Evolutionary conservation across 2,113 vertebrate species (phyloP).

Genomic region (Stomatorhinus ivindoensis): DNA sequence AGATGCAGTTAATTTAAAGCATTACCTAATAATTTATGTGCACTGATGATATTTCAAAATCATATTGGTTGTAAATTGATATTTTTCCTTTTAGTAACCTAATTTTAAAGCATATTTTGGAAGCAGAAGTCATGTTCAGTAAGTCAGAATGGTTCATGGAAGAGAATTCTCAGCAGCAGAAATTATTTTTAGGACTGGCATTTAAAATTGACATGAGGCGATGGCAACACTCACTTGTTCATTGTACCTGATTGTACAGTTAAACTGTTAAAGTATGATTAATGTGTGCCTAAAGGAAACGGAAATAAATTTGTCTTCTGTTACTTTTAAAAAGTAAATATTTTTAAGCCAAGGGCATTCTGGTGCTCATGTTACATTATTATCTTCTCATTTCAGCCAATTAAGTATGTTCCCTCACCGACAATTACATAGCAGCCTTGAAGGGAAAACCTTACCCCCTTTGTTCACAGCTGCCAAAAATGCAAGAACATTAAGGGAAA

Average conservation of each 20-base stretch:
- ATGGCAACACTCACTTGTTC: background rate
- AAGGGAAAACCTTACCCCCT: background rate
- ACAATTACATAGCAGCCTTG: constrained; percentile 15
- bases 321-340: background rate
- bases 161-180: background rate
- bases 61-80: background rate
- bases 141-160: background rate
- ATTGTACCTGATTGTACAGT: background rate
- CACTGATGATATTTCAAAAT: background rate
- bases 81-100: background rate
- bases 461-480: constrained; percentile 6
- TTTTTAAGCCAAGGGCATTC: constrained; percentile 18
- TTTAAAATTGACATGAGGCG: background rate
- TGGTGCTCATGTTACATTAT: constrained; percentile 13
- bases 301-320: constrained; percentile 8
- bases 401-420: constrained; percentile 1
- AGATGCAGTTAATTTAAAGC: too few relatives aligned
- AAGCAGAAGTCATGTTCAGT: background rate
- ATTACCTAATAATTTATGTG: background rate
- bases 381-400: constrained; percentile 13
- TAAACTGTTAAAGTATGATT: background rate
- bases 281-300: constrained; percentile 3
- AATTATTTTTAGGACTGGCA: background rate
- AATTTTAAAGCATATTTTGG: background rate
- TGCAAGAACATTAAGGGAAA: background rate